Conservation (phyloP, 2,113 vertebrate species). For the Nannobrachium achirus region DNA sequence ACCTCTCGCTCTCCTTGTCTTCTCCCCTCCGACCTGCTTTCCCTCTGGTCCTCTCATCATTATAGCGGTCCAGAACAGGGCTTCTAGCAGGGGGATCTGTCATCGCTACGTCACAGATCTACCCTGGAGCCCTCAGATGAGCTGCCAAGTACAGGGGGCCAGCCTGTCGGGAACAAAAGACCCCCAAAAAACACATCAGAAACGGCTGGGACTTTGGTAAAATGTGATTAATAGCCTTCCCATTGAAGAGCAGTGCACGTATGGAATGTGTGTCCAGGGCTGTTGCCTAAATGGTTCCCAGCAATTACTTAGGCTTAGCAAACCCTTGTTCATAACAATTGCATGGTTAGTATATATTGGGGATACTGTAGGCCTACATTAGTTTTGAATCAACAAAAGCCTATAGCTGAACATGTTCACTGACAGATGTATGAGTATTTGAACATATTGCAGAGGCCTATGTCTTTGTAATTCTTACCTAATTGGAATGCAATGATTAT, state of each 20-base stretch:
- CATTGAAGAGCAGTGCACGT: slow-evolving; percentile 57
- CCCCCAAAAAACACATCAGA: slow-evolving; percentile 60
- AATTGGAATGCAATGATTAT: background rate
- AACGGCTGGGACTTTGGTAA: slow-evolving; percentile 46
- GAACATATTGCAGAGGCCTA: slow-evolving; percentile 3
- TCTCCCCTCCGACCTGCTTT: slow-evolving; percentile 31
- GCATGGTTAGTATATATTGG: background rate
- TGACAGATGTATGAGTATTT: slow-evolving; percentile 33
- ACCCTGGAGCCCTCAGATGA: slow-evolving; percentile 70
- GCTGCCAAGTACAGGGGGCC: slow-evolving; percentile 76
- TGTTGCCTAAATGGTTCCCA: slow-evolving; percentile 51
- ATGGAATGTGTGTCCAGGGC: slow-evolving; percentile 63
- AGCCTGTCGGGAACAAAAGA: slow-evolving; percentile 56
- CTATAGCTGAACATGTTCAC: slow-evolving; percentile 14
- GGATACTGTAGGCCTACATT: background rate
- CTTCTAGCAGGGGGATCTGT: slow-evolving; percentile 64
- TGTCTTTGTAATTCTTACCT: slow-evolving; percentile 29
- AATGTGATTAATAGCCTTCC: slow-evolving; percentile 68
- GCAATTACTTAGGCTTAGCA: slow-evolving; percentile 51
- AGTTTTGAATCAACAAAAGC: slow-evolving; percentile 21
- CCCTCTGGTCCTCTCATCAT: slow-evolving; percentile 59
- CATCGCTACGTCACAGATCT: slow-evolving; percentile 66
- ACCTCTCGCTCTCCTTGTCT: slow-evolving; percentile 46
- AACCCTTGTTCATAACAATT: slow-evolving; percentile 18
- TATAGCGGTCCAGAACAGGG: slow-evolving; percentile 48